Conservation (phyloP, 2,888 invertebrate genomes). For the Chironomus tentans region DNA sequence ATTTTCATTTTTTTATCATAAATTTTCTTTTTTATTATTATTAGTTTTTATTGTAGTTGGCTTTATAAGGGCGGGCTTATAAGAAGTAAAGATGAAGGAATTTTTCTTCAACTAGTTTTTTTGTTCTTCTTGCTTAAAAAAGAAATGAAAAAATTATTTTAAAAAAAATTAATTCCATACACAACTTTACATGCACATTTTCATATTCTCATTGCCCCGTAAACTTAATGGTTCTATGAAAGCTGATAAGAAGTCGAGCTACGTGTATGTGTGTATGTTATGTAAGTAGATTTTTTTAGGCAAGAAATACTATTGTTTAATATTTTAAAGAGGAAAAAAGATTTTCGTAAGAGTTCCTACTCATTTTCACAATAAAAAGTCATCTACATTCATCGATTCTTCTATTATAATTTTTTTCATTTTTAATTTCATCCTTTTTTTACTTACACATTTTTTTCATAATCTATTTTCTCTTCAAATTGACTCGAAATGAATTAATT, state of each 20-base stretch:
- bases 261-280: background rate
- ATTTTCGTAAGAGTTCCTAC: background rate
- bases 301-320: background rate
- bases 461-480: background rate
- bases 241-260: background rate
- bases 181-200: too few relatives aligned
- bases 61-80: too few relatives aligned
- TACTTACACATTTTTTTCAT: background rate
- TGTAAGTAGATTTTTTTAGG: background rate
- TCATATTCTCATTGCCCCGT: too few relatives aligned
- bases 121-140: too few relatives aligned
- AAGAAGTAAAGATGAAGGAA: too few relatives aligned
- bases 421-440: background rate
- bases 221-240: background rate
- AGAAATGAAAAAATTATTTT: too few relatives aligned
- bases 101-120: too few relatives aligned
- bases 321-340: background rate
- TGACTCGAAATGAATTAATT: background rate
- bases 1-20: too few relatives aligned
- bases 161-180: too few relatives aligned
- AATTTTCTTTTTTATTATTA: too few relatives aligned
- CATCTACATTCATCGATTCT: background rate
- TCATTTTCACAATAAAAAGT: background rate
- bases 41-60: too few relatives aligned
- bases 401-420: background rate